A percentile compares a stretch with the other conserved stretches of the same genome.
Conservation (phyloP, 2,797 vertebrate genomes). For the Acanthornis magna region DNA sequence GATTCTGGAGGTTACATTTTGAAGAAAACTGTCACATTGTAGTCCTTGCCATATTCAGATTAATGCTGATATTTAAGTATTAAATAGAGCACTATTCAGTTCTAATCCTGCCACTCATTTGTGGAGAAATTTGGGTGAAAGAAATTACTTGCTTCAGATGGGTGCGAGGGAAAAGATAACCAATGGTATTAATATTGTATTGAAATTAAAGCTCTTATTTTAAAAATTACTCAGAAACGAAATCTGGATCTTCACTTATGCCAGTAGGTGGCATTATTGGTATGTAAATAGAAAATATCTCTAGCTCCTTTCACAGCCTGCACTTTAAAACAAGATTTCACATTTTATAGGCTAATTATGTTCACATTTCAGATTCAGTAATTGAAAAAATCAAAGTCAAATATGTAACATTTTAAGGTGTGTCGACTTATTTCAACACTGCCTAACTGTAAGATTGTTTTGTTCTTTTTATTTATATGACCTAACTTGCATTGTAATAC, state of each 20-base stretch:
- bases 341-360: background rate
- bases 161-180: background rate
- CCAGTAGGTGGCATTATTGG: conserved; percentile 58
- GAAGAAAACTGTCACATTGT: background rate
- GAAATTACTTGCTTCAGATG: background rate
- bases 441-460: background rate
- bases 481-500: background rate
- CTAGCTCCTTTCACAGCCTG: background rate
- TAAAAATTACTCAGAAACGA: background rate
- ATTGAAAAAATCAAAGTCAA: background rate
- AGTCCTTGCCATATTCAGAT: background rate
- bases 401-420: background rate
- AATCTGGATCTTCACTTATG: background rate
- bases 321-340: background rate
- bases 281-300: background rate
- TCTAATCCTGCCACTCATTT: background rate
- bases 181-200: background rate
- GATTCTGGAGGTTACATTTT: background rate
- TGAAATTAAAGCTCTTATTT: background rate
- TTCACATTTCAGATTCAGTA: background rate
- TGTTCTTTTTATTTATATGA: background rate
- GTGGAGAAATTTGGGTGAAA: background rate
- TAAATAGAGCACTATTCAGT: background rate
- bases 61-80: background rate
- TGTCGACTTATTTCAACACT: background rate